Evolutionary conservation across 2,113 vertebrate species (phyloP).

Genomic region (Verasper variegatus): DNA sequence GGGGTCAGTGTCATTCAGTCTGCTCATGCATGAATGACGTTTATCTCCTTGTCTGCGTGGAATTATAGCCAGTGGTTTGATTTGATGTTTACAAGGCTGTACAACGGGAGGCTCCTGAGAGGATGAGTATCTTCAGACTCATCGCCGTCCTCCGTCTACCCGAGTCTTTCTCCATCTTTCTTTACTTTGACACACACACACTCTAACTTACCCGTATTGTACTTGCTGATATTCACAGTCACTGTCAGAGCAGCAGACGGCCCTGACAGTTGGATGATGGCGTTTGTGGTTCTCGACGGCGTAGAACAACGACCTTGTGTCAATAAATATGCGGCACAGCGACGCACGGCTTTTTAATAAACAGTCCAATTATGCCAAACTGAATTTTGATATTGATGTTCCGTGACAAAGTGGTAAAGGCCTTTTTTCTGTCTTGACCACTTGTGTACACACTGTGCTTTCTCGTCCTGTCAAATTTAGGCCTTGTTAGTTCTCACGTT

Average conservation of each 20-base stretch:
- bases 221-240: background rate
- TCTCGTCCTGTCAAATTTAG: too few species aligned
- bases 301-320: too few species aligned
- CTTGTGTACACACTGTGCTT: too few species aligned
- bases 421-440: too few species aligned
- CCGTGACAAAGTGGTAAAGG: too few species aligned
- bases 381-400: too few species aligned
- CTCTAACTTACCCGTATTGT: too few species aligned
- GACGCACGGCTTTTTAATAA: too few species aligned
- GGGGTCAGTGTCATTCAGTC: conserved; percentile 27
- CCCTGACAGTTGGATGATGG: conserved; percentile 47
- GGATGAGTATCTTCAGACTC: background rate
- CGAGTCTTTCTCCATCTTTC: conserved; percentile 1
- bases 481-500: too few species aligned
- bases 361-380: too few species aligned
- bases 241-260: conserved; percentile 16
- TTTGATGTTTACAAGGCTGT: conserved; percentile 67
- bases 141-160: background rate
- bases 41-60: conserved; percentile 48
- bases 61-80: conserved; percentile 61
- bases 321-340: too few species aligned
- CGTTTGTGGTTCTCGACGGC: conserved; percentile 34
- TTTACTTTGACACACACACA: too few species aligned
- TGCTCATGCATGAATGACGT: conserved; percentile 45
- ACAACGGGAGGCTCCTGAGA: conserved; percentile 22